Base-by-base conservation (phyloP, 2,113 vertebrate genomes). In the Tinamus guttatus region DNA sequence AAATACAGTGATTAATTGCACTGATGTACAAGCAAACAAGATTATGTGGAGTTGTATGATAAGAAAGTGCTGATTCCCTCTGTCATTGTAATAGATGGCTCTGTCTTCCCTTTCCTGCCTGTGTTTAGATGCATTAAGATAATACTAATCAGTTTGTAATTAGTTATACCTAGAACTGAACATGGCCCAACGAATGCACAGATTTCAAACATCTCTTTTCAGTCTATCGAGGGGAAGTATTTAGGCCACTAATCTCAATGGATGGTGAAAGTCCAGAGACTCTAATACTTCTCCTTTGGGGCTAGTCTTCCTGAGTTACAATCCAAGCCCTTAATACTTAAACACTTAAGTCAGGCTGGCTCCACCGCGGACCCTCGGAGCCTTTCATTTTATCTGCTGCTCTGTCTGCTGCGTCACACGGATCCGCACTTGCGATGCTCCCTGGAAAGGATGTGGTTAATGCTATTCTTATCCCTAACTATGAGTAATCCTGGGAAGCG, bases 1-100 rank as follows among this genome's bases (percentile, higher is more conserved):
- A 94, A 96, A 90, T 67, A 78, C 68, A 87, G 83, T 96, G 96
- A 97, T 97, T 97, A 97, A 98, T 97, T 97, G 77, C 90, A 80
- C 15, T 3, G 12, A 47, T 30, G 13, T 89, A 85, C 92, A 95
- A 91, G 93, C 90, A 96, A 95, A 94, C 90, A 96, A 96, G 95
- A 97, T 97, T 96, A 93, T 86, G 88, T 96, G 68, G 82, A 92
- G 84, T 97, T 93, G 85, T 96, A 85, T 93, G 93, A 97, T 96
- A 97, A 97, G 93, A 85, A 94, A 97, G 91, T 94, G 89, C 93
- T 96, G 93, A 96, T 95, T 96, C 36, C 51, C 60, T 95, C 96
- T 96, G 84, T 97, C 91, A 86, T 87, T 90, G 5, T 96, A 96
- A 96, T 96, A 96, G 95, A 97, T 97, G 82, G 84, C 82, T 96